phyloP scores from a whole-genome alignment of 1,140 invertebrate genomes.

The Maconellicoccus hirsutus region DNA sequence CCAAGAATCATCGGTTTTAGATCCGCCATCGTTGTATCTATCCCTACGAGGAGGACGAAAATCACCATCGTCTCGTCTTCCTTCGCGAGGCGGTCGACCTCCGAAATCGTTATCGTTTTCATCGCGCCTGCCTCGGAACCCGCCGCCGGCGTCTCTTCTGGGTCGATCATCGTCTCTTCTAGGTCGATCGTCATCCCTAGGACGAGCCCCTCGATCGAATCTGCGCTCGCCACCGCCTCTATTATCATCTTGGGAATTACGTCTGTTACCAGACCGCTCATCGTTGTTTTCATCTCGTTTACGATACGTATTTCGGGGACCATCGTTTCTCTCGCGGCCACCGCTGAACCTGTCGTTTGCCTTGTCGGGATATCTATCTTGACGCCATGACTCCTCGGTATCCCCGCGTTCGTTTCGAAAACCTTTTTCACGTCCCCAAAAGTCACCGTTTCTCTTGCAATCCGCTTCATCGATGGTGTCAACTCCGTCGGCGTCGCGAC shows the following conservation, averaged over 20 bases:
- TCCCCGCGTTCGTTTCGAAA: not conserved
- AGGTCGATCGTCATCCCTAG: not conserved
- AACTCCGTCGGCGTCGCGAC: not conserved
- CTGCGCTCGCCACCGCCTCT: not conserved
- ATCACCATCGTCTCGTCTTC: constrained; percentile 3
- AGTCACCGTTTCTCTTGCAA: not conserved
- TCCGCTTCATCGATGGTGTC: not conserved
- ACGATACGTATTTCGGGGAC: not conserved
- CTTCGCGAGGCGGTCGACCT: not conserved
- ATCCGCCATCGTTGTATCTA: not conserved
- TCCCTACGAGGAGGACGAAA: not conserved
- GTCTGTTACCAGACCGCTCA: not conserved
- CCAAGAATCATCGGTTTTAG: not conserved
- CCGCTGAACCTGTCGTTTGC: not conserved
- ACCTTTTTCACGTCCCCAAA: not conserved
- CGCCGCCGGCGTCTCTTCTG: not conserved
- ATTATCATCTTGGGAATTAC: not conserved
- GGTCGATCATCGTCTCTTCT: not conserved
- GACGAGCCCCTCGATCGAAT: not conserved
- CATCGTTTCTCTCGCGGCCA: not conserved
- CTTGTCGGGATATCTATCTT: not conserved
- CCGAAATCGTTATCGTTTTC: not conserved
- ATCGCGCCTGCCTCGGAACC: not conserved
- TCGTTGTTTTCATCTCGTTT: not conserved
- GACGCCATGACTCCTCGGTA: not conserved